Conservation (phyloP, 2,797 vertebrate species). For the Pangasius krempfi region DNA sequence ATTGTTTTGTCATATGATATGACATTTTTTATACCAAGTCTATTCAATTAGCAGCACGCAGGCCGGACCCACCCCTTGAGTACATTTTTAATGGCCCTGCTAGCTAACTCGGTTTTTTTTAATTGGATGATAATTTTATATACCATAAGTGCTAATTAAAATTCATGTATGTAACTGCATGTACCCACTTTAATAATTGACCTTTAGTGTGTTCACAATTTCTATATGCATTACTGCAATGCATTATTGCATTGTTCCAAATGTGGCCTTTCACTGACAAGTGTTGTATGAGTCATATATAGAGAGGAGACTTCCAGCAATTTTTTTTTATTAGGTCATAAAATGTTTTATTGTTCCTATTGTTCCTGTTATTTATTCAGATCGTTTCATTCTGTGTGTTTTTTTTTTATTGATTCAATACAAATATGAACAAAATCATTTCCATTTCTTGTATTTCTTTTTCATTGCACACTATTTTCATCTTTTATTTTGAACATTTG, state of each 20-base stretch:
- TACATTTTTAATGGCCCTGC: neutral
- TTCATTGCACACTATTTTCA: neutral
- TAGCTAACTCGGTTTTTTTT: neutral
- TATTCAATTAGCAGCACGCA: neutral
- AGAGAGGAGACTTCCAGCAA: neutral
- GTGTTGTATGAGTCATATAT: constrained; percentile 13
- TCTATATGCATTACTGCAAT: neutral
- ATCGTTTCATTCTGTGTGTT: constrained; percentile 18
- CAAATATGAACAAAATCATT: neutral
- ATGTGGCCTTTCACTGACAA: constrained; percentile 6
- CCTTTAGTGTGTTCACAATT: neutral
- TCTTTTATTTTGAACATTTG: neutral
- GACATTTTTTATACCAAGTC: neutral
- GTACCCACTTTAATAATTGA: neutral
- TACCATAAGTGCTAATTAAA: neutral
- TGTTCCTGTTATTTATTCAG: constrained; percentile 21
- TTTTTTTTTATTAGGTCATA: constrained; percentile 14
- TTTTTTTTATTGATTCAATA: neutral
- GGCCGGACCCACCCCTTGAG: neutral
- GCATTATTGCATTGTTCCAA: neutral
- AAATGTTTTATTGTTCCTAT: constrained; percentile 19
- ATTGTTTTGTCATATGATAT: neutral
- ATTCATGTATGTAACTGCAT: neutral
- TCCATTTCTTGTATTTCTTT: neutral
- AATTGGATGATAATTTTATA: neutral